Conservation (phyloP, 2,113 vertebrate genomes). For the Callipepla californica region DNA sequence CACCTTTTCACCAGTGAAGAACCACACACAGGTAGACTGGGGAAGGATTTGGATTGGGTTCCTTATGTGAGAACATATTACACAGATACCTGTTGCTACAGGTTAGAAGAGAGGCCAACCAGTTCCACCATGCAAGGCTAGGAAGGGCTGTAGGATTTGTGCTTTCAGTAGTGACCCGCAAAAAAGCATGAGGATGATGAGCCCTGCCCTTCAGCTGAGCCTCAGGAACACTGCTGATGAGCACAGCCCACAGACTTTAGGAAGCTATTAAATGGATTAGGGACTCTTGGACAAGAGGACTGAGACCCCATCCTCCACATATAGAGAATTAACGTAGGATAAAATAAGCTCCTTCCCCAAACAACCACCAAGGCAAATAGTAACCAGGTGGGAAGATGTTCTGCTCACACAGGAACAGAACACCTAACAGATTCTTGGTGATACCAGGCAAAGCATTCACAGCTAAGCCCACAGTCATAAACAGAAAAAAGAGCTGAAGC, state of each 20-base stretch:
- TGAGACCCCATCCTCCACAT: background rate
- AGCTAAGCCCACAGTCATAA: no score
- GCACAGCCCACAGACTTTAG: background rate
- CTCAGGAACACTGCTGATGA: background rate
- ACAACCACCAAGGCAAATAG: background rate
- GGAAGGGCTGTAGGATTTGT: background rate
- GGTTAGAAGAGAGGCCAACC: background rate
- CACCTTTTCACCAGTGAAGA: background rate
- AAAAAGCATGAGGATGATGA: background rate
- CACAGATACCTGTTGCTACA: background rate
- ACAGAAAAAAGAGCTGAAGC: no score
- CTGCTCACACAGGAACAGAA: no score
- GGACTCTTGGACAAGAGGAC: background rate
- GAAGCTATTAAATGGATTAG: background rate
- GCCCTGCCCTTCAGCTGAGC: background rate
- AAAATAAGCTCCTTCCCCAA: background rate
- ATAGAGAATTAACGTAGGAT: background rate
- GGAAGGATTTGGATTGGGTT: background rate
- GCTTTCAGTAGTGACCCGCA: background rate
- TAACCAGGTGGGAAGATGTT: background rate
- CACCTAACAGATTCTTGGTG: no score
- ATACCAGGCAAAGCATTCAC: no score
- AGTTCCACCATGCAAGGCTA: background rate
- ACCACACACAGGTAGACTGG: fast-evolving
- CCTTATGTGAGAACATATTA: background rate